These are phyloP conservation scores for Polyergus mexicanus DNA, from an alignment of 1,140 invertebrate genomes.

Conservation along the genomic window DNA sequence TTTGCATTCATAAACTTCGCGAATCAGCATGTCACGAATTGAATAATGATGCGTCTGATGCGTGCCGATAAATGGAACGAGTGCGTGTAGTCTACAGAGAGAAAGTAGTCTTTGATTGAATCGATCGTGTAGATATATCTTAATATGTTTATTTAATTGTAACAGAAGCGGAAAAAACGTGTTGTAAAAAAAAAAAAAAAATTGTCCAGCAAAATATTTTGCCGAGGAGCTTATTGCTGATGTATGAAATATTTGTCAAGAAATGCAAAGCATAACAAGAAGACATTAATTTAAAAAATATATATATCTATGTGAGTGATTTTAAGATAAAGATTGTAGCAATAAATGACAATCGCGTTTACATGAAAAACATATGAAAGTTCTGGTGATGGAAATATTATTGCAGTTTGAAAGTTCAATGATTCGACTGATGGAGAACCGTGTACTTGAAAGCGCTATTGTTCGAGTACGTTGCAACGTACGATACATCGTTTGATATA, in stretches of 20 bases:
- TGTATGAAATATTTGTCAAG: neutral
- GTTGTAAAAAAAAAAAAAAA: neutral
- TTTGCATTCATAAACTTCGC: constrained; percentile 28
- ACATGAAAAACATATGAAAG: neutral
- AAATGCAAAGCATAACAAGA: neutral
- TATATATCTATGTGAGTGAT: neutral
- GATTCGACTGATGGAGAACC: constrained; percentile 20
- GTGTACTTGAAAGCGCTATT: constrained; percentile 22
- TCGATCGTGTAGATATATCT: neutral
- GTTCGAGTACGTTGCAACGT: constrained; percentile 18
- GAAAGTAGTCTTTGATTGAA: constrained; percentile 13
- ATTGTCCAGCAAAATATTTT: neutral
- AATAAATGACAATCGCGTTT: neutral
- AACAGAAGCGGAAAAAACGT: neutral
- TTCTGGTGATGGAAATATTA: constrained; percentile 2
- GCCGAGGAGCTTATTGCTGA: neutral
- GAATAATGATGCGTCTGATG: neutral
- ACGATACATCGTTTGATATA: constrained; percentile 37
- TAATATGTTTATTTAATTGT: constrained; percentile 6
- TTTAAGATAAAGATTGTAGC: constrained; percentile 3
- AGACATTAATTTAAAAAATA: neutral
- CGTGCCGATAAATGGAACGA: constrained; percentile 12
- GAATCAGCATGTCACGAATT: constrained; percentile 2
- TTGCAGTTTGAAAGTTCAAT: constrained; percentile 9
- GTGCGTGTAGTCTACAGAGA: neutral